Evolutionary conservation across 2,888 invertebrate species (phyloP).

Genomic region (Rhogogaster chlorosoma): DNA sequence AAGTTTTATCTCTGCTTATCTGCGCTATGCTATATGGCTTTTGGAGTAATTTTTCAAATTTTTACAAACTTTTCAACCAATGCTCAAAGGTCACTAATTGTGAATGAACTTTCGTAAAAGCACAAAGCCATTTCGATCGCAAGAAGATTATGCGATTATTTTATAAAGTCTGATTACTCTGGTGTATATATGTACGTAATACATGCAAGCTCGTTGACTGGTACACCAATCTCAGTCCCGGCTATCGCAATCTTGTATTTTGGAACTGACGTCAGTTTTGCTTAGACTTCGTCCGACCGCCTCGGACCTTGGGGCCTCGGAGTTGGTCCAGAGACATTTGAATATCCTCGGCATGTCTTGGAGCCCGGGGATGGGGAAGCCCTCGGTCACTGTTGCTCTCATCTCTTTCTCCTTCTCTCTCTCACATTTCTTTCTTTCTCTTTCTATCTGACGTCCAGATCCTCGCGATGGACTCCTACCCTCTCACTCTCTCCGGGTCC

Average conservation of each 20-base stretch:
- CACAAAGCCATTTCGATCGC: neutral
- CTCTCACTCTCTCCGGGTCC: slow-evolving; percentile 18
- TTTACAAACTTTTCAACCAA: no score
- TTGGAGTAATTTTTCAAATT: neutral
- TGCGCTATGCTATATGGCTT: neutral
- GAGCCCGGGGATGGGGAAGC: slow-evolving; percentile 25
- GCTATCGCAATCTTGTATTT: slow-evolving; percentile 41
- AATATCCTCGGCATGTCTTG: slow-evolving; percentile 50
- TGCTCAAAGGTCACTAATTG: neutral
- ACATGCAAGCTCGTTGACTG: slow-evolving; percentile 11
- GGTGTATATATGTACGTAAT: neutral
- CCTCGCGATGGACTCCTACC: neutral
- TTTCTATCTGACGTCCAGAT: slow-evolving; percentile 22
- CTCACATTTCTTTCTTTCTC: neutral
- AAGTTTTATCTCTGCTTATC: neutral
- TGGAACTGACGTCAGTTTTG: slow-evolving; percentile 48
- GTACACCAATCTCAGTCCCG: neutral
- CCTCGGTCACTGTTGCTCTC: slow-evolving; percentile 17
- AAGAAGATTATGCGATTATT: neutral
- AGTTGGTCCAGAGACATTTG: slow-evolving; percentile 41
- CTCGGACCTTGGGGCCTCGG: neutral
- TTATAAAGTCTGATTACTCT: neutral
- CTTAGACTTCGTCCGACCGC: slow-evolving; percentile 41
- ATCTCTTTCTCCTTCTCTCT: neutral
- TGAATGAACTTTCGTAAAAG: neutral